Evolutionary conservation across 2,888 invertebrate genomes (phyloP), one percentile per base, ranked within the genome.

Genomic region (Parnassius apollo): DNA sequence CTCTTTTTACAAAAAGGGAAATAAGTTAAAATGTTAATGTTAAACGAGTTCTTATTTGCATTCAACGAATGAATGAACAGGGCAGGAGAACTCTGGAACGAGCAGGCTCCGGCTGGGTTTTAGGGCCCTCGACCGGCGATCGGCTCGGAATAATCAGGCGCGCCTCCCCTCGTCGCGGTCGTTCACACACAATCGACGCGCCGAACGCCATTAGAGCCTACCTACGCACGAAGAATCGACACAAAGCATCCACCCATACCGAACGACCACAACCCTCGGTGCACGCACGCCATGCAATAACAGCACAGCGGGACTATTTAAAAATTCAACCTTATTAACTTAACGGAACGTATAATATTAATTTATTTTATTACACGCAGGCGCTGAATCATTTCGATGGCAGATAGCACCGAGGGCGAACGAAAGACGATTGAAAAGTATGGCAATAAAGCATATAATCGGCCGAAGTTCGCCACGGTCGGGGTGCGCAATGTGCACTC

Each of bases 171-270:
- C 82, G 81, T 69, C 80, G 82, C 87, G 89, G 88, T 89, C 88
- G 91, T 91, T 90, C 89, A 89, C 90, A 90, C 88, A 89, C 85
- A 83, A 82, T 81, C 79, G 81, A 75, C 80, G 79, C 83, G 77
- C 80, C 77, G 79, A 56, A 52, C 63, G 80, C 79, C 75, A 76
- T 65, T 65, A 67, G 70, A 81, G 84, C 80, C 81, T 82, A 85
- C 86, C 82, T 87, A 90, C 86, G 89, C 90, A 85, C 86, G 85
- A 82, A 75, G 79, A 79, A 80, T 71, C 78, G 82, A 86, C 83
- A 88, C 86, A 84, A 82, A 86, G 81, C 57, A 51, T 53, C 64
- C 85, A 85, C 83, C 86, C 85, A 80, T 85, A 84, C 80, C 81
- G 67, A 64, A 68, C 84, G 82, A 82, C 82, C 83, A 81, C 85